Evolutionary conservation across 2,797 vertebrate species (phyloP).

Genomic region (Sebastes itinus): DNA sequence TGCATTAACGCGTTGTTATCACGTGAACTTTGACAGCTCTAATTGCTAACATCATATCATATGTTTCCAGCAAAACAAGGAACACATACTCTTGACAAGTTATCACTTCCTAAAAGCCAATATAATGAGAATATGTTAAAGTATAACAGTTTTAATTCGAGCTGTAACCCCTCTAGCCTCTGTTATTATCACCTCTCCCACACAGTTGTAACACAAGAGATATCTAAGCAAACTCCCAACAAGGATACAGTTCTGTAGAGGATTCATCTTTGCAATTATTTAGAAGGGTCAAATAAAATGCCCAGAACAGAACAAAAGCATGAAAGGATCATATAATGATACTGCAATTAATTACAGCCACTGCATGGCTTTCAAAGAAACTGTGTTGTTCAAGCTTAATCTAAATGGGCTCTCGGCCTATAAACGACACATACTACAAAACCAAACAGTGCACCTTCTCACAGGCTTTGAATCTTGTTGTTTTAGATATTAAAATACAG

Average conservation of each 20-base stretch:
- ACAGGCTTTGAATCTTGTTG: not conserved
- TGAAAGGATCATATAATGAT: not conserved
- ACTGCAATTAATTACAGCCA: not conserved
- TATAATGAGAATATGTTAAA: constrained; percentile 6
- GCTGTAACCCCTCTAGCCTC: constrained; percentile 6
- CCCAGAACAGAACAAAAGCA: not conserved
- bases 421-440: not conserved
- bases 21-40: no score
- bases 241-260: not conserved
- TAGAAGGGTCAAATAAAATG: not conserved
- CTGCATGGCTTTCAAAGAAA: not conserved
- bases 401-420: not conserved
- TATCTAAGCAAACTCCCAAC: not conserved
- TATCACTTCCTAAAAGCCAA: not conserved
- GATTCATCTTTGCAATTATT: not conserved
- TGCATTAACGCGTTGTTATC: no score
- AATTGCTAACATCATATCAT: not conserved
- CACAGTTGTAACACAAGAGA: constrained; percentile 14
- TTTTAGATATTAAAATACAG: not conserved
- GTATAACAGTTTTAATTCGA: constrained; percentile 14
- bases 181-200: constrained; percentile 41
- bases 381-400: not conserved
- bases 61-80: not conserved
- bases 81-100: not conserved
- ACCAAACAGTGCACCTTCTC: not conserved